Conservation (phyloP, 2,113 vertebrate genomes). For the Oryzias curvinotus region DNA sequence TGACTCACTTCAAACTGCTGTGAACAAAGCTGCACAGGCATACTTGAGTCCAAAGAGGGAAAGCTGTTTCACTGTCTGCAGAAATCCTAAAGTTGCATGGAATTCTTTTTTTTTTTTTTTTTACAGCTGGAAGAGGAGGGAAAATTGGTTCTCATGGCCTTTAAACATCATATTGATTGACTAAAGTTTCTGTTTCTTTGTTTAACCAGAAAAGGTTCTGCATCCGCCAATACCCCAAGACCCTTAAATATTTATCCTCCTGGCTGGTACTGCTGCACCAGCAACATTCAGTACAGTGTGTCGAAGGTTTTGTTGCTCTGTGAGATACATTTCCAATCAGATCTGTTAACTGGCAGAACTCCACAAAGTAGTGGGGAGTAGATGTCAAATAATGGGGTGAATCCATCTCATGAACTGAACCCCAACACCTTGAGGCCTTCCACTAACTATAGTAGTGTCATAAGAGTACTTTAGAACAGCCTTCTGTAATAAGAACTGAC, state of each 20-base stretch:
- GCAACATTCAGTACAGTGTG: slow-evolving; percentile 47
- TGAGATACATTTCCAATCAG: slow-evolving; percentile 39
- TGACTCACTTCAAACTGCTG: neutral
- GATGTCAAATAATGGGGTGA: slow-evolving; percentile 58
- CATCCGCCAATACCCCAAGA: slow-evolving; percentile 43
- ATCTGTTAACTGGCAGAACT: slow-evolving; percentile 42
- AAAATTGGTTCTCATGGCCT: neutral
- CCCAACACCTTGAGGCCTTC: slow-evolving; percentile 20
- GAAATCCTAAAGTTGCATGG: neutral
- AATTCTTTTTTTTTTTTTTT: neutral
- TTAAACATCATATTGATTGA: slow-evolving; percentile 27
- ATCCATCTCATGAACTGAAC: slow-evolving; percentile 60
- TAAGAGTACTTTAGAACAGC: slow-evolving; percentile 21
- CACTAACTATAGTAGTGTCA: slow-evolving; percentile 45
- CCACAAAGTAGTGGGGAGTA: slow-evolving; percentile 27
- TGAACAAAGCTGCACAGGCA: neutral
- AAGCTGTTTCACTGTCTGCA: neutral
- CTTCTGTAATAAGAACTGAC: slow-evolving; percentile 57
- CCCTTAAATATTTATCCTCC: slow-evolving; percentile 57
- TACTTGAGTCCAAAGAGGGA: neutral
- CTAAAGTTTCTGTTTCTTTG: slow-evolving; percentile 8
- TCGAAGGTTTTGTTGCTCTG: slow-evolving; percentile 37
- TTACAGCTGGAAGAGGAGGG: neutral
- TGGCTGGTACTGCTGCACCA: slow-evolving; percentile 38
- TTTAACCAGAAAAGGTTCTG: slow-evolving; percentile 26